Conservation (phyloP, 2,797 vertebrate species). For the Urosaurus nigricauda region DNA sequence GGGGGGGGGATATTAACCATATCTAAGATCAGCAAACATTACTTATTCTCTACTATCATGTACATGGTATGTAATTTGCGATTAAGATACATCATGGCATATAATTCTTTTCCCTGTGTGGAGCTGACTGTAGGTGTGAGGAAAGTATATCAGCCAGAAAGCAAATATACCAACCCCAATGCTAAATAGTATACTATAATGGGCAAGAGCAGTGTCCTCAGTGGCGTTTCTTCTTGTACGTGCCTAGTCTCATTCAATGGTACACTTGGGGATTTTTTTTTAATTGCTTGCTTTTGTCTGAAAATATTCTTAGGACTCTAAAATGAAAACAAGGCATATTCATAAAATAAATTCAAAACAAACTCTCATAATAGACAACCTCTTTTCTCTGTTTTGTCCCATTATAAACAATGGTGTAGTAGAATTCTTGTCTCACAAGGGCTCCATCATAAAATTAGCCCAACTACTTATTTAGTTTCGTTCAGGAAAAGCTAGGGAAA, state of each 20-base stretch:
- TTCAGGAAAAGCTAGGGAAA: neutral
- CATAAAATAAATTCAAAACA: neutral
- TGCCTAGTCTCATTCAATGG: neutral
- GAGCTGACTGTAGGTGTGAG: neutral
- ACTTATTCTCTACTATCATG: neutral
- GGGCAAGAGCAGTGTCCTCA: neutral
- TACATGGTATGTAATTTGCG: constrained; percentile 11
- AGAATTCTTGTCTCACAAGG: too few species aligned
- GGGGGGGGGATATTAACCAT: neutral
- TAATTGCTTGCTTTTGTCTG: neutral
- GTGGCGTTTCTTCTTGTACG: neutral
- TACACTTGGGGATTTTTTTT: neutral
- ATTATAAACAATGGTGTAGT: too few species aligned
- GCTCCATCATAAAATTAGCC: neutral
- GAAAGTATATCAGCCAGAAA: constrained; percentile 5
- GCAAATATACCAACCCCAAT: constrained; percentile 21
- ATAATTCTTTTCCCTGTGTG: constrained; percentile 7
- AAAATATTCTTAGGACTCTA: neutral
- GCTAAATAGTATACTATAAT: constrained; percentile 22
- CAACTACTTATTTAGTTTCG: neutral
- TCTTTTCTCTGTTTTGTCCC: neutral
- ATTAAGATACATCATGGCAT: constrained; percentile 1
- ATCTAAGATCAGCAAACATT: constrained; percentile 54
- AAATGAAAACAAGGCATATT: neutral
- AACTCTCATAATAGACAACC: neutral